phyloP scores from a whole-genome alignment of 2,113 vertebrate species.

The Phaethornis superciliosus region DNA sequence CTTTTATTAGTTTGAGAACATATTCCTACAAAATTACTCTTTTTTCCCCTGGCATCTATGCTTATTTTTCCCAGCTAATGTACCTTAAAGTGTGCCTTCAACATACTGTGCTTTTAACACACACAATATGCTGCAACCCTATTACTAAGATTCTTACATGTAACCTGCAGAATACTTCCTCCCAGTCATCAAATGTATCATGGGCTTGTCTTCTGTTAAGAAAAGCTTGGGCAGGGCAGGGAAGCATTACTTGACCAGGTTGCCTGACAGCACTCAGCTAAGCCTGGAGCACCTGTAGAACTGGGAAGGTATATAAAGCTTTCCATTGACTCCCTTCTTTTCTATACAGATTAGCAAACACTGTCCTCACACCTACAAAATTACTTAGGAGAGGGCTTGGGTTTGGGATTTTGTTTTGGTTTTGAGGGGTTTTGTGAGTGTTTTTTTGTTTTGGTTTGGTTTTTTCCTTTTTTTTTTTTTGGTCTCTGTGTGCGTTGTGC shows the following conservation, averaged over 20 bases:
- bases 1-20: slow-evolving; percentile 41
- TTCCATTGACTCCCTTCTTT: not conserved
- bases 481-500: slow-evolving; percentile 18
- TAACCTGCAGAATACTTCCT: not conserved
- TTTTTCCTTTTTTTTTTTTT: not conserved
- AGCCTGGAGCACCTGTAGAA: not conserved
- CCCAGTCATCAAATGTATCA: not conserved
- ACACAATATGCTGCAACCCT: not conserved
- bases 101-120: not conserved
- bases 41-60: not conserved
- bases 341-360: not conserved
- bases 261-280: not conserved
- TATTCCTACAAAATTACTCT: slow-evolving; percentile 27
- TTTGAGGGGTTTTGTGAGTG: not conserved
- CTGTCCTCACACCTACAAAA: not conserved
- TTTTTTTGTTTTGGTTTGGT: not conserved
- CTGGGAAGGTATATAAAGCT: slow-evolving; percentile 38
- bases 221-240: not conserved
- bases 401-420: slow-evolving; percentile 21
- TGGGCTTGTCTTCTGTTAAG: not conserved
- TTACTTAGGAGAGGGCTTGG: not conserved
- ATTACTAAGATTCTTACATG: not conserved
- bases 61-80: slow-evolving; percentile 37
- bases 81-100: not conserved
- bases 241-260: not conserved